Conservation (phyloP, 2,888 invertebrate genomes). For the Deladenus siricidicola region DNA sequence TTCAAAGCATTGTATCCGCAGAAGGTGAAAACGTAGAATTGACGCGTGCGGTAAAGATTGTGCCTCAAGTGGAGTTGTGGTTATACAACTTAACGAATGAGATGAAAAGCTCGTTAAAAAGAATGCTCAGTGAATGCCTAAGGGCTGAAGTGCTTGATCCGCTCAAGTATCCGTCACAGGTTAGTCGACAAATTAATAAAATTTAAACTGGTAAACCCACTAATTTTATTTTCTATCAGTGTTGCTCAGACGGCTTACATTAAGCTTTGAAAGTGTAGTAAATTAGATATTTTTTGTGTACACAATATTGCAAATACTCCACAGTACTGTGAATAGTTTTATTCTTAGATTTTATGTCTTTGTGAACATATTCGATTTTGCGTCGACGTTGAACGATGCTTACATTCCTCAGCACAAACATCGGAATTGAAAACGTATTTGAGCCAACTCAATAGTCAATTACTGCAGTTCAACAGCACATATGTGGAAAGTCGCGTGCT, state of each 20-base stretch:
- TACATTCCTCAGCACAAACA: slow-evolving; percentile 53
- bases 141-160: slow-evolving; percentile 41
- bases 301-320: too few relatives aligned
- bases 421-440: slow-evolving; percentile 21
- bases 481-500: slow-evolving; percentile 59
- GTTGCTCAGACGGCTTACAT: too few relatives aligned
- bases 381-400: slow-evolving; percentile 72
- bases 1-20: slow-evolving; percentile 68
- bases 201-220: too few relatives aligned
- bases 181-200: too few relatives aligned
- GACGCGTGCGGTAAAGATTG: slow-evolving; percentile 65
- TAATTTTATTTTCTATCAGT: too few relatives aligned
- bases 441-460: slow-evolving; percentile 54
- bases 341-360: slow-evolving; percentile 67
- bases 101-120: slow-evolving; percentile 71
- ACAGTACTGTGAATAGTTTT: too few relatives aligned
- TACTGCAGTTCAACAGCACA: slow-evolving; percentile 59
- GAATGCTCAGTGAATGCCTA: slow-evolving; percentile 55
- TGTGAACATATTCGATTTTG: slow-evolving; percentile 78
- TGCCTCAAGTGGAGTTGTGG: slow-evolving; percentile 70
- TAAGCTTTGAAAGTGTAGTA: too few relatives aligned
- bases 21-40: slow-evolving; percentile 62
- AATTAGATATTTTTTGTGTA: too few relatives aligned
- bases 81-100: slow-evolving; percentile 71
- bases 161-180: slow-evolving; percentile 65